Evolutionary conservation across 1,140 invertebrate genomes (phyloP).

Genomic region (Panagrolaimus sp.): DNA sequence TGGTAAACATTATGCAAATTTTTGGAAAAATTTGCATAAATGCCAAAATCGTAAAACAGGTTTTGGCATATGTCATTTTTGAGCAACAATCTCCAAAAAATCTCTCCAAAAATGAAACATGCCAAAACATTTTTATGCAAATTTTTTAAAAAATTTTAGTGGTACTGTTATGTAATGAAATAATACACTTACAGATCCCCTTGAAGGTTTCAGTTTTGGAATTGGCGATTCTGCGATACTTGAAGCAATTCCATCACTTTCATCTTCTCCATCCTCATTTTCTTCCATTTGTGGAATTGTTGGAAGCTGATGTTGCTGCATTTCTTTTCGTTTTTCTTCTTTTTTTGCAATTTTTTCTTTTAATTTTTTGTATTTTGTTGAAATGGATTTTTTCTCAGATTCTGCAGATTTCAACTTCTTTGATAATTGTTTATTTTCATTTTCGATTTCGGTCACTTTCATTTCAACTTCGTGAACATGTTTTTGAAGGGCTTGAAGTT

Average conservation of each 20-base stretch:
- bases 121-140: too few species aligned
- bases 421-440: background rate
- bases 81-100: too few species aligned
- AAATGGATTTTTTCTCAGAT: background rate
- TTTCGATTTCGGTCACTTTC: slow-evolving; percentile 3
- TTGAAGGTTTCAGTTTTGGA: background rate
- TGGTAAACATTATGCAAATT: too few species aligned
- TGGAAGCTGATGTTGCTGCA: background rate
- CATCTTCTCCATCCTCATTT: background rate
- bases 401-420: background rate
- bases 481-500: background rate
- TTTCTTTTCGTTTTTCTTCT: background rate
- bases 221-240: background rate
- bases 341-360: background rate
- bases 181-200: too few species aligned
- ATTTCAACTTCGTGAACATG: slow-evolving; percentile 10
- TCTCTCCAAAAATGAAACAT: too few species aligned
- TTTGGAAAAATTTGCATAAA: too few species aligned
- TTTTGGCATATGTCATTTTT: too few species aligned
- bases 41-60: too few species aligned
- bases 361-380: background rate
- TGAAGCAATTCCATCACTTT: background rate
- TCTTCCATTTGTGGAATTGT: background rate
- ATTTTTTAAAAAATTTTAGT: too few species aligned
- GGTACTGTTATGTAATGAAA: too few species aligned